phyloP scores from a whole-genome alignment of 1,140 invertebrate species.

The Brachionus plicatilis region DNA sequence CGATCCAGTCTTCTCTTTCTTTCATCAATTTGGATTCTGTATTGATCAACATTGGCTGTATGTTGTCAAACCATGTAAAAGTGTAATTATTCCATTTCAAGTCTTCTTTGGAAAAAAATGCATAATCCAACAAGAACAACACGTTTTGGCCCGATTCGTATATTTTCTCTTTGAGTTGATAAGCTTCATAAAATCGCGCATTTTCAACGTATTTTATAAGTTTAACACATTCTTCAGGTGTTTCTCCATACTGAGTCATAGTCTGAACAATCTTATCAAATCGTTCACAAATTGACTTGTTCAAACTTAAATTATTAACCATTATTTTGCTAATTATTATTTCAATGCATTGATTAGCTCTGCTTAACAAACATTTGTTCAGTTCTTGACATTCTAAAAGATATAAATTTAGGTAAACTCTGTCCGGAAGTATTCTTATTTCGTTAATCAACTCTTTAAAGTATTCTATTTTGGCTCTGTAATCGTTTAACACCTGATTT shows the following conservation, averaged over 20 bases:
- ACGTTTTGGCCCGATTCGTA: conserved; percentile 65
- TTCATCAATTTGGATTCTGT: neutral
- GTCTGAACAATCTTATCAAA: conserved; percentile 80
- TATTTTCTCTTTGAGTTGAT: conserved; percentile 67
- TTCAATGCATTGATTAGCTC: conserved; percentile 61
- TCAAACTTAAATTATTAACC: conserved; percentile 69
- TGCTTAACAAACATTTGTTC: conserved; percentile 43
- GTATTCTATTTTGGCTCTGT: conserved; percentile 61
- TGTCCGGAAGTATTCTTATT: conserved; percentile 74
- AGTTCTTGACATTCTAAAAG: conserved; percentile 60
- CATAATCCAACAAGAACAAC: conserved; percentile 71
- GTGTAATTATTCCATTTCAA: conserved; percentile 73
- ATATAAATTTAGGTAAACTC: conserved; percentile 65
- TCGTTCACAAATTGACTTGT: conserved; percentile 70
- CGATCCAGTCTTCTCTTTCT: conserved; percentile 32
- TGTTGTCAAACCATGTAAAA: conserved; percentile 80
- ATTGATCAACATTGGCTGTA: conserved; percentile 68
- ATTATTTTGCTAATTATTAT: conserved; percentile 70
- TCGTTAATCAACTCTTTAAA: conserved; percentile 67
- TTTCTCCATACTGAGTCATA: conserved; percentile 77
- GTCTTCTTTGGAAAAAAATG: conserved; percentile 65
- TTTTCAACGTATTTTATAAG: conserved; percentile 71
- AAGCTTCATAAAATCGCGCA: conserved; percentile 52
- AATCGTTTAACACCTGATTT: conserved; percentile 39
- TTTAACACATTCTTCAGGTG: conserved; percentile 78